Evolutionary conservation across 2,797 vertebrate species (phyloP), one percentile per base, ranked within the genome.

Genomic region (Odontamblyopus rebecca): DNA sequence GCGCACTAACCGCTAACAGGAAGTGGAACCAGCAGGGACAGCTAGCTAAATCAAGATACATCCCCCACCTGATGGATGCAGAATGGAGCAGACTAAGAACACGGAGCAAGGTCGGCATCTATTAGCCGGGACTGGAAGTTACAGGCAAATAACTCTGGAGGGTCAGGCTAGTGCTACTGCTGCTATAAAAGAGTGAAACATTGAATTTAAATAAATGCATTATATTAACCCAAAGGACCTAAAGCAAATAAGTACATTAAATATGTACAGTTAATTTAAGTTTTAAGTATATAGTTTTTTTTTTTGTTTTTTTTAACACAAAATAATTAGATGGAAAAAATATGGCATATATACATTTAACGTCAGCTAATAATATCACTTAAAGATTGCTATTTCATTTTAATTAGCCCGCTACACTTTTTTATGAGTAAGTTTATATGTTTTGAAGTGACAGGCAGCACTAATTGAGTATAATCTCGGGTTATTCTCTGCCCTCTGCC

Each of bases 1-100:
- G 62, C 2, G 44, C 26, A 75, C 76, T 61, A 77, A 85, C 77
- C 67, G 50, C 79, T 67, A 78, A 77, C 77, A 81, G 70, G 79
- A 76, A 79, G 83, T 51, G 68, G 78, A 72, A 77, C 65, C 65
- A 67, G 65, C 63, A 77, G 70, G 68, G 83, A 81, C 81, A 59
- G 54, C 54, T 69, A 68, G 82, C 70, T 84, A 86, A 92, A 92
- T 91, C 85, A 88, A 91, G 89, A 92, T 86, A 77, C 86, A 90
- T 92, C 82, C 77, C 80, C 26, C 61, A 72, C 71, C 78, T 91
- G 92, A 90, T 91, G 77, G 88, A 91, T 84, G 77, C 76, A 86
- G 90, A 91, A 89, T 73, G 85, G 83, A 86, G 87, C 82, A 62
- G 82, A 89, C 82, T 65, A 85, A 86, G 83, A 91, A 89, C 90